Base-by-base conservation (phyloP, 2,113 vertebrate species). In the sheep (Ovis aries) region DNA sequence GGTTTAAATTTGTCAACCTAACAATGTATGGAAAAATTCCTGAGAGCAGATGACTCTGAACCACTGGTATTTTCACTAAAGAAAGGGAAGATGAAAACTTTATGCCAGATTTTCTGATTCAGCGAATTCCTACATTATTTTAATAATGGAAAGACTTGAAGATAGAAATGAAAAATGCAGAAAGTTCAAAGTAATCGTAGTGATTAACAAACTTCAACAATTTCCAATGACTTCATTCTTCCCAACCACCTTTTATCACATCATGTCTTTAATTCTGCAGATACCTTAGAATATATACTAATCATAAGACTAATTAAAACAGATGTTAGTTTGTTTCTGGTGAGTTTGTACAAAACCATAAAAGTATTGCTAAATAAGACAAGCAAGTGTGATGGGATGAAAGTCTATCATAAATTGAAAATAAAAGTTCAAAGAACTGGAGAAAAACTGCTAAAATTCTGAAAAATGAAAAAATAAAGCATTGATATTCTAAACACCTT, bases 401-500 rank as follows among this genome's bases (percentile, higher is more conserved):
- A 96, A 96, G 82, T 52, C 43, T 53, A 67, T 74, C 40, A 88
- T 84, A 90, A 96, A 74, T 55, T 86, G 33, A 87, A 96, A 94
- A 53, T 31, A 45, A 67, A 93, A 77, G 16, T 82, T 97, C 40
- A 21, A 90, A 71, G 74, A 77, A 15, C 12, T 52, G 29, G 23
- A 95, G 64, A 64, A 94, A 97, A 92, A 40, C n/a, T 4, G 0
- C 21, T 21, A 3, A 67, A 86, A 82, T 80, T 40, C n/a, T 74
- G 31, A 43, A 97, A 96, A 91, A 62, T 43, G 23, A 57, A 36
- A 77, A 64, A 94, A 67, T 29, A n/a, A 71, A 31, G 13, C 83
- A 94, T 88, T 97, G 59, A 77, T 88, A 91, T 94, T 94, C 82
- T 91, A 53, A 92, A 93, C 19, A 83, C 25, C 25, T 82, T 91